These are phyloP conservation scores for Dicrostonyx torquatus DNA, from an alignment of 2,797 vertebrate genomes.

Conservation along the genomic window DNA sequence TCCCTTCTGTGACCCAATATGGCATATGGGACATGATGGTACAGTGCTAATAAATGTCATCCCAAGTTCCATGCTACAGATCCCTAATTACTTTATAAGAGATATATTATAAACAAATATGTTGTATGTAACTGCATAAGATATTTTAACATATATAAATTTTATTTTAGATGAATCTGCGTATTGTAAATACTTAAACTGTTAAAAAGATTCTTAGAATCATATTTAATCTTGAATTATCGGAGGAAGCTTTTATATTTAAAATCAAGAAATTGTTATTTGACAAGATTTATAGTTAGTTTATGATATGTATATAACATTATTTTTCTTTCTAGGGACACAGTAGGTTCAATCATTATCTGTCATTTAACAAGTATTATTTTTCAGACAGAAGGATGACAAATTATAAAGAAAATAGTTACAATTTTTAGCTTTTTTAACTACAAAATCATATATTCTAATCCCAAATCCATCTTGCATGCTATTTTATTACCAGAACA, in stretches of 20 bases:
- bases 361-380: background rate
- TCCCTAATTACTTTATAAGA: background rate
- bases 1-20: too few relatives aligned
- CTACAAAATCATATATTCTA: background rate
- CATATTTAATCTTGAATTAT: background rate
- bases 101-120: background rate
- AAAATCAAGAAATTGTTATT: slow-evolving; percentile 12
- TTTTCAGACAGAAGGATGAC: background rate
- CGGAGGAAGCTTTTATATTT: background rate
- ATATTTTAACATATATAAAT: background rate
- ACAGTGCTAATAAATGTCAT: background rate
- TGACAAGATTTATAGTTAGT: slow-evolving; percentile 36
- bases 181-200: background rate
- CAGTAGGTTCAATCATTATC: background rate
- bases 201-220: background rate
- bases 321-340: background rate
- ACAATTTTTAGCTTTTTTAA: background rate
- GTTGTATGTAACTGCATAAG: background rate
- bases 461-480: background rate
- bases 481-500: background rate
- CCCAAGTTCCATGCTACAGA: too few relatives aligned
- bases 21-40: background rate
- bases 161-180: slow-evolving; percentile 11
- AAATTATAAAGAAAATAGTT: background rate
- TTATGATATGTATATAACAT: background rate